Evolutionary conservation across 2,888 invertebrate genomes (phyloP).

Genomic region (Andrena praecox): DNA sequence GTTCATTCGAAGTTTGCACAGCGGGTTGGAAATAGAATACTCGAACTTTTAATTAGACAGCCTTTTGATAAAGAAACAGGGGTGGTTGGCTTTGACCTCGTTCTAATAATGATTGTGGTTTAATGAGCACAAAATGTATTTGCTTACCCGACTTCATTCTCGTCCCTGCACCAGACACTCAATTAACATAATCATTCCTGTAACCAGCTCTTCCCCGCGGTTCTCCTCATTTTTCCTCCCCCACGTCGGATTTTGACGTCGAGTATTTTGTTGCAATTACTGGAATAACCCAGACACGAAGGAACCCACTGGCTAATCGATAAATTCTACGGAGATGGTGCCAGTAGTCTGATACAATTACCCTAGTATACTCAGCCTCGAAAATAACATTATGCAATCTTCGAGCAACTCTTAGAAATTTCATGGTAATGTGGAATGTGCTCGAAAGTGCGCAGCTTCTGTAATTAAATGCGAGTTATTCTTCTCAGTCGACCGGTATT

Average conservation of each 20-base stretch:
- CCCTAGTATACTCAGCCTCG: conserved; percentile 14
- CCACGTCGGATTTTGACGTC: conserved; percentile 41
- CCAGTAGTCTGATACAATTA: conserved; percentile 43
- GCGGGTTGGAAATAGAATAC: too few relatives aligned
- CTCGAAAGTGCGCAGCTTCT: neutral
- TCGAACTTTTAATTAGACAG: neutral
- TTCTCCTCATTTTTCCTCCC: conserved; percentile 22
- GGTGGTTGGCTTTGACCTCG: neutral
- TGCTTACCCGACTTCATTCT: conserved; percentile 14
- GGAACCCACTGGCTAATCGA: conserved; percentile 48
- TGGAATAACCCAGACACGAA: conserved; percentile 50
- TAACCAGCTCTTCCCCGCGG: conserved; percentile 58
- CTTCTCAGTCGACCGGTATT: neutral
- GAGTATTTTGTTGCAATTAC: conserved; percentile 64
- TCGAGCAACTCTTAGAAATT: too few relatives aligned
- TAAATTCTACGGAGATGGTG: conserved; percentile 48
- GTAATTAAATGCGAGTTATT: conserved; percentile 16
- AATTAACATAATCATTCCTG: conserved; percentile 75
- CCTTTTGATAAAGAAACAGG: neutral
- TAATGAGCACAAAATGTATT: conserved; percentile 17
- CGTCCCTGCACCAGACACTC: conserved; percentile 35
- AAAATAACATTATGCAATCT: too few relatives aligned
- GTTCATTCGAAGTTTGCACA: too few relatives aligned
- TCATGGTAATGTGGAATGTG: too few relatives aligned
- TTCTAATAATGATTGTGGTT: neutral